Base-by-base conservation (phyloP, 2,797 vertebrate species). In the Triplophysa bombifrons region DNA sequence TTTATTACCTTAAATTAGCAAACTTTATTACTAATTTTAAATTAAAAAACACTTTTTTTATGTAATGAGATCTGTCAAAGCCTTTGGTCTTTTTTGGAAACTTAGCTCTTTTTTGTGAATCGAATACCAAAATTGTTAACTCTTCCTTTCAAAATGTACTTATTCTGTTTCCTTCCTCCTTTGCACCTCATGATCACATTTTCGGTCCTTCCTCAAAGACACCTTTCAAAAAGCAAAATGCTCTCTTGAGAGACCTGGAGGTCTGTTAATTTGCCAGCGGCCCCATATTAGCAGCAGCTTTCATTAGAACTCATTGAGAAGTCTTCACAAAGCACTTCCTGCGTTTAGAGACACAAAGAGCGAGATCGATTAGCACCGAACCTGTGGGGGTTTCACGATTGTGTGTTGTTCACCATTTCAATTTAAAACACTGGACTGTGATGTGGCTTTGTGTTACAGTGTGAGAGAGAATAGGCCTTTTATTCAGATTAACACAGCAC, bases 281-380 rank as follows among this genome's bases (percentile, higher is more conserved):
- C 78, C 82, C 76, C 80, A 89, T 92, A 91, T 93, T 92, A 90
- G 84, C 34, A 90, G 84, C 34, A 85, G 85, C 78, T 55, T 83
- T 84, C 84, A 91, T 94, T 92, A 92, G 91, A 87, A 85, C 74
- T 20, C 75, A 88, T 86, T 76, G 86, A 88, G 87, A 85, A 84
- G 82, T 89, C 84, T 81, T 83, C 82, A 91, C 88, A 91, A 91
- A 88, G 80, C 87, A 85, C 86, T 82, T 87, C 86, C 90, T 82
- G 83, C 82, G 82, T 86, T 80, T 74, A 48, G 79, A 88, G 79
- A 89, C 87, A 92, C 91, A 91, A 86, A 80, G 76, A 74, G 30
- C 0, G 53, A 64, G 83, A 82, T 88, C 86, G 84, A 82, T 82
- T 85, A 76, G 82, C 82, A 58, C 87, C 89, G 58, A 58, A 90